phyloP scores from a whole-genome alignment of 2,797 vertebrate genomes.

The Apogon talboti region DNA sequence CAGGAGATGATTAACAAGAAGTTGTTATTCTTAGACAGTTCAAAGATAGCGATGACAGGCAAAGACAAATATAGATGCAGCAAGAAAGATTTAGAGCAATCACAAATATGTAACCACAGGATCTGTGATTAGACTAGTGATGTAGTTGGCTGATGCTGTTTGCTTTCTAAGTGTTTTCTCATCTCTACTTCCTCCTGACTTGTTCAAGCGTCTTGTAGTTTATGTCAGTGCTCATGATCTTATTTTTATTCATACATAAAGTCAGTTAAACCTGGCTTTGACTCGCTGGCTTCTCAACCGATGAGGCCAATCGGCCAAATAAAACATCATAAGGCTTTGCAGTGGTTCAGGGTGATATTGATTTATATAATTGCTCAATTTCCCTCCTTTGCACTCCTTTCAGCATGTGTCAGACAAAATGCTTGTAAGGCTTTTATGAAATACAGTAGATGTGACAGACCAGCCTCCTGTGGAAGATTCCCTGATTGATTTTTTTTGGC shows the following conservation, averaged over 20 bases:
- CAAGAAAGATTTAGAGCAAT: background rate
- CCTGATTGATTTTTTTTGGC: constrained; percentile 21
- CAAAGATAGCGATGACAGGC: constrained; percentile 14
- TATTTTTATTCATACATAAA: constrained; percentile 31
- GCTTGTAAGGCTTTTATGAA: constrained; percentile 40
- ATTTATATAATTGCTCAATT: constrained; percentile 72
- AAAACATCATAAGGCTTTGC: constrained; percentile 39
- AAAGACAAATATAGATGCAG: background rate
- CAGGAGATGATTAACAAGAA: background rate
- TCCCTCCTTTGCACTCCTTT: constrained; percentile 39
- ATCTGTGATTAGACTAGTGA: background rate
- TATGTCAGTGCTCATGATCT: background rate
- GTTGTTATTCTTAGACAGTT: constrained; percentile 12
- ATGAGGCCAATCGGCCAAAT: constrained; percentile 39
- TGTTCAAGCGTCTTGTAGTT: constrained; percentile 1
- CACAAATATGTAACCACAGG: background rate
- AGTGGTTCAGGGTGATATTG: constrained; percentile 57
- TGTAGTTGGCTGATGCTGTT: background rate
- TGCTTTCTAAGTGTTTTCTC: constrained; percentile 28
- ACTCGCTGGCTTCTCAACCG: constrained; percentile 9
- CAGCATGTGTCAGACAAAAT: constrained; percentile 47
- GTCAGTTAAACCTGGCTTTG: constrained; percentile 19
- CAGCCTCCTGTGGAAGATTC: constrained; percentile 12
- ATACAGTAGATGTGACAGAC: constrained; percentile 38
- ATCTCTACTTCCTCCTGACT: constrained; percentile 9